These are phyloP conservation scores for Mesoligia furuncula DNA, from an alignment of 2,888 invertebrate species.

Conservation along the genomic window DNA sequence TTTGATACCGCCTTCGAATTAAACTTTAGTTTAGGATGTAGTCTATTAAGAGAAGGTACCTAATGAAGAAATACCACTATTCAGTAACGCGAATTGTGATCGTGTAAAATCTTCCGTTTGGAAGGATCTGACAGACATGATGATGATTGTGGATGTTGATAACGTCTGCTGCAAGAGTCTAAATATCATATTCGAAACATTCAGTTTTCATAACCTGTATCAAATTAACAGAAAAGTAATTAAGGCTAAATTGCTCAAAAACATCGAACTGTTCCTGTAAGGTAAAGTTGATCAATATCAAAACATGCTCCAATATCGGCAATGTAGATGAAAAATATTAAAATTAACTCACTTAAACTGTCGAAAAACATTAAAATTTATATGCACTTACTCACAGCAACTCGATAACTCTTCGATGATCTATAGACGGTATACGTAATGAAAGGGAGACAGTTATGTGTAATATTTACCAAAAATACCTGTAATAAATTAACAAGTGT, in stretches of 20 bases:
- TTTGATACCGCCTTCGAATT: conserved; percentile 61
- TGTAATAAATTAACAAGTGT: conserved; percentile 56
- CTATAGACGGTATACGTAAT: conserved; percentile 58
- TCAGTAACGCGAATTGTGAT: neutral
- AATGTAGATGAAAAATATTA: conserved; percentile 35
- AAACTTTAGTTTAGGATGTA: conserved; percentile 43
- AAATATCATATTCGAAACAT: neutral
- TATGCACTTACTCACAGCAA: conserved; percentile 59
- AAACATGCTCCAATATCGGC: conserved; percentile 2
- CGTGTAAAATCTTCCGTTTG: neutral
- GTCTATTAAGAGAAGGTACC: conserved; percentile 40
- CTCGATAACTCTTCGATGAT: conserved; percentile 59
- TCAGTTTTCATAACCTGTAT: too few species aligned
- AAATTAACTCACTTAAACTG: conserved; percentile 55
- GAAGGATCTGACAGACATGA: neutral
- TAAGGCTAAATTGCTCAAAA: neutral
- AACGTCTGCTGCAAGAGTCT: neutral
- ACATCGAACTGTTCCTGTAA: neutral
- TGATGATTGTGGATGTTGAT: too few species aligned
- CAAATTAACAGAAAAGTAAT: neutral
- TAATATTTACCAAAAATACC: conserved; percentile 61
- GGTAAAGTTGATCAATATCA: neutral
- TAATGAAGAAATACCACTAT: conserved; percentile 26
- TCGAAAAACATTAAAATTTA: conserved; percentile 62
- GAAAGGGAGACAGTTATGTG: conserved; percentile 61